Base-by-base conservation (phyloP, 2,113 vertebrate species). In the Boleophthalmus pectinirostris region DNA sequence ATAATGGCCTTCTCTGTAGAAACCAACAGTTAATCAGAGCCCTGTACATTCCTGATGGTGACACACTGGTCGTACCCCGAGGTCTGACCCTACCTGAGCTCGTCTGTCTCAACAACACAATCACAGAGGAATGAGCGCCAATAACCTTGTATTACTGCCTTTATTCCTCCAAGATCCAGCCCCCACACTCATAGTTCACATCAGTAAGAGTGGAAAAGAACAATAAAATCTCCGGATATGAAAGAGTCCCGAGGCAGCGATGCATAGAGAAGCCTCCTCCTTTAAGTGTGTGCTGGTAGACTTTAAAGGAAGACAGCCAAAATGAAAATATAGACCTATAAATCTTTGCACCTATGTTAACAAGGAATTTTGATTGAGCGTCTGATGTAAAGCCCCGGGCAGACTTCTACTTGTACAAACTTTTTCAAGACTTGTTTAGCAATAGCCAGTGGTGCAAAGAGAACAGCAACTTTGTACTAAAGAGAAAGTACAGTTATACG, bases 181-280 rank as follows among this genome's bases (percentile, higher is more conserved):
- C 24, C 71, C 51, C 75, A 79, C 78, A 83, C 74, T 66, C 64
- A 61, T 33, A 69, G 77, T 90, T 75, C 80, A 82, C 79, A 82
- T 83, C 73, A 85, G 73, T 82, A 69, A 86, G 87, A 89, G 80
- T 79, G 75, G 83, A 86, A 90, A 90, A 83, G 82, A 88, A 88
- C 86, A 90, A 88, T 91, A 91, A 91, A 90, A 87, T 87, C 88
- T 82, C 92, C 85, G 89, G 92, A 93, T 92, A 92, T 92, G 88
- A 92, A 90, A 89, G 88, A 65, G 79, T 89, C 86, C 73, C 0
- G 77, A 84, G 87, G 85, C 78, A 60, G 51, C 9, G 53, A 87
- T 84, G 76, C 75, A 68, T 49, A 75, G 81, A 73, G 66, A 84
- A 83, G 53, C 65, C 74, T 69, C 56, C 49, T 65, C 73, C 35